These are phyloP conservation scores for Megaustenia siamemsis DNA, from an alignment of 2,888 invertebrate genomes.

Conservation along the genomic window DNA sequence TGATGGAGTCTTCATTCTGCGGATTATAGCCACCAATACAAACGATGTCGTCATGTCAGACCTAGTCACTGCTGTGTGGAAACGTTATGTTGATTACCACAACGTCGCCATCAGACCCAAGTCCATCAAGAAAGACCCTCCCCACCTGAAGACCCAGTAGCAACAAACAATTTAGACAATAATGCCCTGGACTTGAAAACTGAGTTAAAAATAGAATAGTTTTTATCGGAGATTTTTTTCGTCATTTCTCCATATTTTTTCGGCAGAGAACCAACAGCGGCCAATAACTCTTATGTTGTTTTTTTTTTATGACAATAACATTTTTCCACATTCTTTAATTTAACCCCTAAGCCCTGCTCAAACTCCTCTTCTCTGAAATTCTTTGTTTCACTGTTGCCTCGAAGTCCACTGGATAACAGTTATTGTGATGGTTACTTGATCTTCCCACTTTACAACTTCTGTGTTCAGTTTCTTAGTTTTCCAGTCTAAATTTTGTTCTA, in stretches of 20 bases:
- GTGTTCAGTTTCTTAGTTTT: no score
- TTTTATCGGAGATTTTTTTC: neutral
- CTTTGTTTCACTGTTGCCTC: no score
- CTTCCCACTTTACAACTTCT: no score
- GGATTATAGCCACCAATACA: constrained; percentile 57
- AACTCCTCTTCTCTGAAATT: no score
- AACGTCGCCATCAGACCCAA: constrained; percentile 12
- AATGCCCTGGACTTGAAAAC: neutral
- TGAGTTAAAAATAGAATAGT: neutral
- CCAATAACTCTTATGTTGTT: no score
- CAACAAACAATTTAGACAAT: neutral
- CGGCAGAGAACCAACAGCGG: no score
- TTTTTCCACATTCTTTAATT: no score
- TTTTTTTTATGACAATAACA: no score
- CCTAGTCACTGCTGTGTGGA: constrained; percentile 52
- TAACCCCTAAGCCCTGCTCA: no score
- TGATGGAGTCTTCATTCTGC: constrained; percentile 56
- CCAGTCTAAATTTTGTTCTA: no score
- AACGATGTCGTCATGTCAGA: constrained; percentile 57
- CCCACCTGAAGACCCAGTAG: neutral
- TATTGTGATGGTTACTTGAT: no score
- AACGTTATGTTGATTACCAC: constrained; percentile 46
- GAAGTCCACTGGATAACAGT: no score
- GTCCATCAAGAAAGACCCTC: neutral
- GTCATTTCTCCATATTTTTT: neutral